A percentile compares a stretch with the other conserved stretches of the same genome.
Evolutionary conservation across 2,113 vertebrate species (phyloP).

Genomic region (Microtus pennsylvanicus): DNA sequence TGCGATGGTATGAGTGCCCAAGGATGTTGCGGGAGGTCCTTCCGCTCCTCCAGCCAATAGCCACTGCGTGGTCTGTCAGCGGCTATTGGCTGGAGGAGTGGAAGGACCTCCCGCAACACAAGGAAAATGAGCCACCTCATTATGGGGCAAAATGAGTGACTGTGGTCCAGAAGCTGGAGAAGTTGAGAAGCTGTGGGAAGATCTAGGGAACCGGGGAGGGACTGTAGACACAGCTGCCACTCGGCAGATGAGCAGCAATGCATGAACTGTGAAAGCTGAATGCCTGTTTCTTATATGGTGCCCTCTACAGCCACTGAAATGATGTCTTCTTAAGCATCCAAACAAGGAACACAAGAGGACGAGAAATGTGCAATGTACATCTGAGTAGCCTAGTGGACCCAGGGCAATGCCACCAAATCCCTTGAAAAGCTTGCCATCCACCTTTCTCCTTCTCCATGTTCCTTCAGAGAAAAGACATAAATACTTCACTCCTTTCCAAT

Average conservation of each 20-base stretch:
- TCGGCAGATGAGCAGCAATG: background rate
- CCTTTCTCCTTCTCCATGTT: background rate
- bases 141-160: too few species aligned
- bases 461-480: background rate
- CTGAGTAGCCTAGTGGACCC: too few species aligned
- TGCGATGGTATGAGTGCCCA: background rate
- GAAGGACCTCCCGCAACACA: too few species aligned
- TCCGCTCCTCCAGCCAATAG: too few species aligned
- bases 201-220: accelerated
- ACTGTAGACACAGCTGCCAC: background rate
- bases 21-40: too few species aligned
- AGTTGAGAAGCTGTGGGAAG: too few species aligned
- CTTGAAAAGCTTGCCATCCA: background rate
- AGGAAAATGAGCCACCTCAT: background rate
- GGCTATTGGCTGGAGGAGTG: too few species aligned
- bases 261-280: background rate
- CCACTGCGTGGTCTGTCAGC: too few species aligned
- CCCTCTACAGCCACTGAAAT: background rate
- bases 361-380: background rate
- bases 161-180: background rate
- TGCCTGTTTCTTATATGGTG: background rate
- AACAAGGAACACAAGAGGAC: background rate
- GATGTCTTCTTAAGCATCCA: background rate
- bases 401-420: background rate
- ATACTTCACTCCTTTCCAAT: background rate